Base-by-base conservation (phyloP, 2,113 vertebrate genomes). In the Dipodomys stephensi region DNA sequence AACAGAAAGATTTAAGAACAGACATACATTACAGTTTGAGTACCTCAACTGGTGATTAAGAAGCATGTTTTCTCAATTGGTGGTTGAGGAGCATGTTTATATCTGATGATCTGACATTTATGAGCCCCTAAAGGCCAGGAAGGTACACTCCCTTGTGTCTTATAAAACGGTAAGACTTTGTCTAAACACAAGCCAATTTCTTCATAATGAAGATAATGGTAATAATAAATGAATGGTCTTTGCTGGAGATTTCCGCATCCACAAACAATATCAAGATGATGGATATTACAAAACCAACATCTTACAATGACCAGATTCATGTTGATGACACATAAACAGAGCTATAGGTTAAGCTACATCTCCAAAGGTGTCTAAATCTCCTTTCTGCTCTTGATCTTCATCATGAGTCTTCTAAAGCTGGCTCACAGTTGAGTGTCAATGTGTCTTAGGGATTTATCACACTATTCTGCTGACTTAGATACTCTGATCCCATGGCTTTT, bases 21-120 rank as follows among this genome's bases (percentile, higher is more conserved):
- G 46, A 84, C 20, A 49, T 87, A 71, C 18, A 65, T 95, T 35
- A 64, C 22, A 23, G 60, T 86, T 86, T 81, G 73, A 89, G 65
- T 15, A 20, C 82, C 85, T 90, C 72, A 35, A 57, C 49, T 88
- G 60, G 53, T 95, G 85, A 84, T 86, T 91, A 83, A 94, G 72
- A 72, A 94, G 11, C 80, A 53, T 78, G 84, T 68, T 95, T 94
- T 57, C 53, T 57, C 53, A 35, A 57, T 60, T 88, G 65, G 67
- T 95, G 85, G 87, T 86, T 91, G 78, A 94, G 72, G 77, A 94
- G 11, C 80, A 53, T 78, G 84, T 68, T 95, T 94, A 60, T 77
- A 87, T 85, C 93, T 95, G 87, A 78, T 76, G 83, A 28, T 84
- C 93, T 94, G 84, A 96, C 92, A 83, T 91, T 97, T 95, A 97